Percentiles rank a stretch among this genome's conserved stretches.
Evolutionary conservation across 2,113 vertebrate species (phyloP).

Genomic region (Carollia perspicillata): DNA sequence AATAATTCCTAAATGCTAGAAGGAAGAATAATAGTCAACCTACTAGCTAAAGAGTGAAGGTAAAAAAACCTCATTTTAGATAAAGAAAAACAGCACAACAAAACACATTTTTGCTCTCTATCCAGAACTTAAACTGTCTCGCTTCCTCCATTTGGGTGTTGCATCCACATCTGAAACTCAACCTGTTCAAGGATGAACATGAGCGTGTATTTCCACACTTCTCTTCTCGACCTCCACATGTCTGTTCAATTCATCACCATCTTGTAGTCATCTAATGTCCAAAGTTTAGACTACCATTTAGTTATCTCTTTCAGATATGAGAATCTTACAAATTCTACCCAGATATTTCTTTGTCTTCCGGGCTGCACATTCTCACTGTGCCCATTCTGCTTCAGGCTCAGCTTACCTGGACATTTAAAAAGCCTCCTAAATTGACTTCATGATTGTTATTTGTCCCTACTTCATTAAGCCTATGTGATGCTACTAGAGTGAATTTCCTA

Average conservation of each 20-base stretch:
- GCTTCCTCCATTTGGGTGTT: background rate
- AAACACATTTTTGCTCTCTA: background rate
- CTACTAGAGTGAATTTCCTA: background rate
- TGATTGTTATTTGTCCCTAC: background rate
- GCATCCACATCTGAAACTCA: background rate
- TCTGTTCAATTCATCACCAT: background rate
- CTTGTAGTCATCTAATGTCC: background rate
- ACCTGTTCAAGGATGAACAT: background rate
- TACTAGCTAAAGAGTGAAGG: background rate
- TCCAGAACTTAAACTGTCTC: background rate
- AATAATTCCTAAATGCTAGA: background rate
- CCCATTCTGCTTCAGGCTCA: background rate
- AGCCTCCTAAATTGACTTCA: background rate
- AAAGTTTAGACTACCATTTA: background rate
- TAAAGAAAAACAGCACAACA: background rate
- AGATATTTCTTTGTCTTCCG: background rate
- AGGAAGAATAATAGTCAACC: background rate
- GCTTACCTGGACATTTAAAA: background rate
- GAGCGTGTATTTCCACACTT: background rate
- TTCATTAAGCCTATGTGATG: background rate
- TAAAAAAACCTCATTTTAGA: background rate
- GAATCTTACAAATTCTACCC: background rate
- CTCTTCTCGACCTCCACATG: background rate
- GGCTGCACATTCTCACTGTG: background rate
- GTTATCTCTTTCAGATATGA: background rate